These are phyloP conservation scores for Apistogramma diplotaenia DNA, from an alignment of 2,113 vertebrate genomes.

Conservation along the genomic window DNA sequence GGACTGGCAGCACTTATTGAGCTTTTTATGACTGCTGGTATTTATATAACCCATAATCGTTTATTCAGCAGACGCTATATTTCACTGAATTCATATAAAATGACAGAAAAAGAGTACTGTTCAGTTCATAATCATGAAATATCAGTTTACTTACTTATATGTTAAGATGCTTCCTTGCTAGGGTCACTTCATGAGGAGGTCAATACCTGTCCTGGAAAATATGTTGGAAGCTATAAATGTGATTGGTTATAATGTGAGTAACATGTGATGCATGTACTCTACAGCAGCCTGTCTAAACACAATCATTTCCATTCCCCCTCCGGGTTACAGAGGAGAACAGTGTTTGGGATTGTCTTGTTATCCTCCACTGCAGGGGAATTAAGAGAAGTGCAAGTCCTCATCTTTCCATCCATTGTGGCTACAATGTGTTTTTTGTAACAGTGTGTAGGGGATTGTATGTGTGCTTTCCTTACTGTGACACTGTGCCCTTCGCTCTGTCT, in stretches of 20 bases:
- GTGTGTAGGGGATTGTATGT: conserved; percentile 3
- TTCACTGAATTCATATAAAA: not conserved
- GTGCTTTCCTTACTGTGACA: conserved; percentile 31
- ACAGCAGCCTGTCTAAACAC: conserved; percentile 8
- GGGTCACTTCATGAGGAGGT: not conserved
- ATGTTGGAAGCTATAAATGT: not conserved
- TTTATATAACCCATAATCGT: not conserved
- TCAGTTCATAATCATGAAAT: not conserved
- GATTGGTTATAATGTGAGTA: conserved; percentile 17
- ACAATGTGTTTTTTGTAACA: conserved; percentile 1
- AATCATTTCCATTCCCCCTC: not conserved
- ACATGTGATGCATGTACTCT: not conserved
- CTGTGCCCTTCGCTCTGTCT: conserved; percentile 51
- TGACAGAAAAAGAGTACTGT: not conserved
- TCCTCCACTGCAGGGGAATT: conserved; percentile 40
- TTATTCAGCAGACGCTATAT: not conserved
- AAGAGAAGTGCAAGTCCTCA: conserved; percentile 32
- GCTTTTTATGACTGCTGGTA: not conserved
- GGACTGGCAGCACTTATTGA: not conserved
- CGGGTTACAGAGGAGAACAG: not conserved
- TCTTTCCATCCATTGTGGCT: conserved; percentile 22
- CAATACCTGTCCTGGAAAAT: not conserved
- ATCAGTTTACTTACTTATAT: not conserved
- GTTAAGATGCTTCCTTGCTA: not conserved
- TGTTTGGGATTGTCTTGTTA: conserved; percentile 33